Evolutionary conservation across 2,888 invertebrate species (phyloP).

Genomic region (Stenurella melanura): DNA sequence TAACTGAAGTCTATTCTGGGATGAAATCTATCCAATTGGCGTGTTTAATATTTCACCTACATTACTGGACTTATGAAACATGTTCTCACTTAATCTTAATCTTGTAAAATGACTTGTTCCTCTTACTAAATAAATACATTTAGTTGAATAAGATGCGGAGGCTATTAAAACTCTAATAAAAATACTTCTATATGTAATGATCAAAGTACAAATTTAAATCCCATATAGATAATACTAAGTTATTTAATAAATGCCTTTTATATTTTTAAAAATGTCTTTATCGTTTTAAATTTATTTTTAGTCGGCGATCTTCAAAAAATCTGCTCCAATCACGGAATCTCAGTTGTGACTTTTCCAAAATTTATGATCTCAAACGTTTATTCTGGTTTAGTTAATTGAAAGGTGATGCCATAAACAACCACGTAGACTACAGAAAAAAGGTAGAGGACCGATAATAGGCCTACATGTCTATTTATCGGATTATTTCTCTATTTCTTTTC

Average conservation of each 20-base stretch:
- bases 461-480: slow-evolving; percentile 58
- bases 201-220: slow-evolving; percentile 1
- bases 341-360: slow-evolving; percentile 20
- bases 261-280: slow-evolving; percentile 23
- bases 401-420: slow-evolving; percentile 20
- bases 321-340: slow-evolving; percentile 10
- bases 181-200: neutral
- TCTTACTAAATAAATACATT: neutral
- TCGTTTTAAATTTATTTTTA: slow-evolving; percentile 6
- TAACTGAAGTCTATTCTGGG: no score
- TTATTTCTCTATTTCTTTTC: slow-evolving; percentile 64
- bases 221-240: neutral
- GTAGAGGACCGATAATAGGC: slow-evolving; percentile 37
- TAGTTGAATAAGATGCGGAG: neutral
- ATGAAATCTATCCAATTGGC: no score
- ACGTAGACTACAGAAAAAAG: slow-evolving; percentile 26
- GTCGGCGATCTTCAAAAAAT: slow-evolving; percentile 32
- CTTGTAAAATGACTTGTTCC: no score
- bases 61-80: no score
- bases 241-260: slow-evolving; percentile 1
- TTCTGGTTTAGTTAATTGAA: slow-evolving; percentile 25
- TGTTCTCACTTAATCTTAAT: no score
- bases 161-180: neutral
- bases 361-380: slow-evolving; percentile 7
- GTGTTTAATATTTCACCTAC: no score